Percentiles rank a stretch among this genome's conserved stretches.
Conservation (phyloP, 2,888 invertebrate species). For the Diploptera punctata region DNA sequence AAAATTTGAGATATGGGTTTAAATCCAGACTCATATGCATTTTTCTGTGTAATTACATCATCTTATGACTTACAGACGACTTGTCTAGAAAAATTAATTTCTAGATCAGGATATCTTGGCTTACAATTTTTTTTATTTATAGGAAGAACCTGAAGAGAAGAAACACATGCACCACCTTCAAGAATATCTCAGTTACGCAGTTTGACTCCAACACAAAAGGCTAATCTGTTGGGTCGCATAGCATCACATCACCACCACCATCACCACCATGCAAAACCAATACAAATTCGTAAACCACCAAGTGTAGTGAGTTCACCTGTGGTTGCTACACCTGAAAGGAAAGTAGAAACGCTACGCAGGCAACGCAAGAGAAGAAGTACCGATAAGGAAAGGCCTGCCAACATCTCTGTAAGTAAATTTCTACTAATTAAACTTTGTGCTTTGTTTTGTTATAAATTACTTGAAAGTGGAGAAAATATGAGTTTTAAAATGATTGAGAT, state of each 20-base stretch:
- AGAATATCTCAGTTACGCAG: conserved; percentile 40
- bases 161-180: conserved; percentile 6
- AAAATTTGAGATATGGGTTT: neutral
- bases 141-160: conserved; percentile 37
- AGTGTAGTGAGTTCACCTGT: conserved; percentile 27
- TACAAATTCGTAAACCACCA: conserved; percentile 39
- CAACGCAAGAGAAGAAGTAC: conserved; percentile 66
- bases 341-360: conserved; percentile 55
- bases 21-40: neutral
- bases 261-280: conserved; percentile 16
- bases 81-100: too few relatives aligned
- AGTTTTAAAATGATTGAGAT: too few relatives aligned
- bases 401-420: conserved; percentile 8
- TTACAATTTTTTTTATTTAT: neutral
- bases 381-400: conserved; percentile 57
- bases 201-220: conserved; percentile 40
- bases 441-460: too few relatives aligned
- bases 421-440: too few relatives aligned
- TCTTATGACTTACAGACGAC: neutral
- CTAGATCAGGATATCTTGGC: too few relatives aligned
- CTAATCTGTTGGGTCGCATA: conserved; percentile 44
- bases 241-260: conserved; percentile 31
- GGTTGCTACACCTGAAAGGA: conserved; percentile 49
- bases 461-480: too few relatives aligned
- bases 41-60: neutral